Base-by-base conservation (phyloP, 2,888 invertebrate species). In the Xanthia icteritia region DNA sequence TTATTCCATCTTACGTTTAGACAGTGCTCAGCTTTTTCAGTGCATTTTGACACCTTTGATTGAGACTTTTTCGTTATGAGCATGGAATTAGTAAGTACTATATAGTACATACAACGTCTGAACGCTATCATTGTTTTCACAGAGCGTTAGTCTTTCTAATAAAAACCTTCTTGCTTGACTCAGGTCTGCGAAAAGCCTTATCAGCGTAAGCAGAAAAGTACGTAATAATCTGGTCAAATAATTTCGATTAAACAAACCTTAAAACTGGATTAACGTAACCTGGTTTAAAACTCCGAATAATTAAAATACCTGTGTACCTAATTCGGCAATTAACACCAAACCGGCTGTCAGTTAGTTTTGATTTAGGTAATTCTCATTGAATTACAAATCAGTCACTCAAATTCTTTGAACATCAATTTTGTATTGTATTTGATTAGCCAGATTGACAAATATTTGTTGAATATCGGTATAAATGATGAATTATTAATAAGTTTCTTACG, bases 251-350 rank as follows among this genome's bases (percentile, higher is more conserved):
- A 36, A 61, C 27, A 51, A 79, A 70, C 42, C 11, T 51, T 66
- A n/a, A 51, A 71, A 60, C 36, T 79, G 23, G 51, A 77, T 72
- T 79, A 42, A 36, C 60, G 36, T 67, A 75, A 77, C 48, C 77
- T 63, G 70, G 69, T 67, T 78, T 72, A 76, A 31, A 79, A 42
- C 76, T 64, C 20, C 56, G 51, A 76, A 69, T 78, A 54, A 63
- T 71, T 68, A 73, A 81, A 70, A 63, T 76, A 63, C 60, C 58
- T 48, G 17, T 42, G 56, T 66, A 58, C 68, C 31, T 61, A 54
- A 58, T 63, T 67, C 13, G n/a, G 65, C 20, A 58, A 48, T 63
- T 39, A 31, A 39, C 23, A 17, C 23, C 23, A 58, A 69, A 71
- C 71, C 45, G 39, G 84, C 73, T 79, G 31, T 54, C 31, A 31